phyloP scores from a whole-genome alignment of 1,140 invertebrate genomes.

The Centruroides sculpturatus region DNA sequence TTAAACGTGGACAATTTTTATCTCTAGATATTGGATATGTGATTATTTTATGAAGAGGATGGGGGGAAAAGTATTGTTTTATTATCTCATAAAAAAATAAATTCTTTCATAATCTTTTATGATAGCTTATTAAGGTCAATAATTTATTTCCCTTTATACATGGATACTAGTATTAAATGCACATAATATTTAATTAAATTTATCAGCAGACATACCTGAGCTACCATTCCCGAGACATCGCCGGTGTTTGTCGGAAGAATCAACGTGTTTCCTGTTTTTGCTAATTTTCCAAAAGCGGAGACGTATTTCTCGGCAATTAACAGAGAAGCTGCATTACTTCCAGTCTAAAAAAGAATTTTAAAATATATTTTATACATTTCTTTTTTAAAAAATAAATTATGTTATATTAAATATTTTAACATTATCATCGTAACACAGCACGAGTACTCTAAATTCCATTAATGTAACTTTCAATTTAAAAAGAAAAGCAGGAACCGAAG shows the following conservation, averaged over 20 bases:
- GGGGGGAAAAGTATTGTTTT: constrained; percentile 1
- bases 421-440: too few relatives aligned
- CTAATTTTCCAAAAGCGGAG: constrained; percentile 77
- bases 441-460: too few relatives aligned
- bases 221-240: constrained; percentile 36
- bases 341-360: constrained; percentile 34
- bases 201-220: constrained; percentile 14
- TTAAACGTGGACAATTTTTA: too few relatives aligned
- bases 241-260: constrained; percentile 81
- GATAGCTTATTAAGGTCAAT: not conserved
- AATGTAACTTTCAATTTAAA: too few relatives aligned
- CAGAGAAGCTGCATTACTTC: constrained; percentile 76
- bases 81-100: constrained; percentile 2
- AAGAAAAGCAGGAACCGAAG: too few relatives aligned
- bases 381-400: too few relatives aligned
- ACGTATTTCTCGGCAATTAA: constrained; percentile 91
- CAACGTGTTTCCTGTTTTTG: constrained; percentile 84
- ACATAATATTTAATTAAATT: not conserved
- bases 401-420: too few relatives aligned
- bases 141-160: not conserved
- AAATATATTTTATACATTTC: too few relatives aligned
- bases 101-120: not conserved
- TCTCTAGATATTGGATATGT: too few relatives aligned
- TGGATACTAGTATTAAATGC: not conserved
- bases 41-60: not conserved